Evolutionary conservation across 2,888 invertebrate species (phyloP), one percentile per base, ranked within the genome.

Genomic region (Yponomeuta plumbellus): DNA sequence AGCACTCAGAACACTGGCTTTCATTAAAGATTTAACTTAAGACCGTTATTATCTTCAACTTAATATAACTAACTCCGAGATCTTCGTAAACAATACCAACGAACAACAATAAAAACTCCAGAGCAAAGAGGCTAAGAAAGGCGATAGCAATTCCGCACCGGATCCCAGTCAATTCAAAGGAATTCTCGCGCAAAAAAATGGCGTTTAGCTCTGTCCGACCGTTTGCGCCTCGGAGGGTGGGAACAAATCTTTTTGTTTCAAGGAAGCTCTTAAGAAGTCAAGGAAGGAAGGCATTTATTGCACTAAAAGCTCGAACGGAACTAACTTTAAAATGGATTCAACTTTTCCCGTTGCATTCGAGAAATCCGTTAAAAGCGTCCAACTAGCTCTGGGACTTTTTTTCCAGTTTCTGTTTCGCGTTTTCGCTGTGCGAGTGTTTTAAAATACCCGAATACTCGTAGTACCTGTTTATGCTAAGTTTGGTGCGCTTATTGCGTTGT

Each of bases 271-370:
- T 88, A 86, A 88, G 87, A 88, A 89, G 84, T 84, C 72, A 78
- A 82, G 87, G 89, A 88, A 89, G 88, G 87, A 89, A 88, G 89
- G 89, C 88, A 88, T 88, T 88, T 89, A 89, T 90, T 88, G 90
- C 86, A 81, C 89, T 89, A 89, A 90, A 88, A 90, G 89, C 89
- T 78, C 82, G 80, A 79, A 76, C 81, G 83, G 86, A 86, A 84
- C 85, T 87, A 86, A 88, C 87, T 89, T 89, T 88, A 89, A 88
- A 90, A 87, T 88, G 86, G 90, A 89, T 89, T 89, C 88, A 88
- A 90, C 86, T 90, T 90, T 86, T 85, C 83, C 82, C 81, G 86
- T 82, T 88, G 88, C 87, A 87, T 88, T 88, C 84, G 66, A 66
- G 65, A 66, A 66, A 66, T 66, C 66, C 61, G 66, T 61, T 66